phyloP scores from a whole-genome alignment of 2,797 vertebrate genomes.

The Crossoptilon crossoptilon region DNA sequence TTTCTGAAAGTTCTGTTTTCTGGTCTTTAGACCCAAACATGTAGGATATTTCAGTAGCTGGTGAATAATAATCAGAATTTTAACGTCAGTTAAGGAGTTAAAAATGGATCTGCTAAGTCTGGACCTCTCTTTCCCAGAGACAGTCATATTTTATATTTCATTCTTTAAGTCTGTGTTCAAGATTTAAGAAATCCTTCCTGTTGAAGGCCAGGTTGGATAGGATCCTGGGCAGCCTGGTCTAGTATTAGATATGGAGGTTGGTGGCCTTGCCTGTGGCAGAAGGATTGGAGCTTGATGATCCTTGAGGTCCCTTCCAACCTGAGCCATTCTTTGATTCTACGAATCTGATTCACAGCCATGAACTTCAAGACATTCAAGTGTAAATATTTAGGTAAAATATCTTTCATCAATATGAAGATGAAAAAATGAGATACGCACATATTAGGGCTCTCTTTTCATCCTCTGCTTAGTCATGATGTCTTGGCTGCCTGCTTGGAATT shows the following conservation, averaged over 20 bases:
- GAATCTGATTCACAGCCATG: background rate
- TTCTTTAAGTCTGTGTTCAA: background rate
- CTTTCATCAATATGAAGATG: background rate
- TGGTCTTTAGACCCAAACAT: background rate
- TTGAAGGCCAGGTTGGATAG: too few species aligned
- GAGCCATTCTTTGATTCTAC: too few species aligned
- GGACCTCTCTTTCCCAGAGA: background rate
- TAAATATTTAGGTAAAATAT: background rate
- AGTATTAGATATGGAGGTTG: too few species aligned
- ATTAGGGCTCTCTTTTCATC: background rate
- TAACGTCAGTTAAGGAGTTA: background rate
- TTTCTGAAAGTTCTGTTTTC: background rate
- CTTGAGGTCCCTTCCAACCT: too few species aligned
- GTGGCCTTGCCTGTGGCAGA: too few species aligned
- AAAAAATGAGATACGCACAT: background rate
- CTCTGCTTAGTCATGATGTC: background rate
- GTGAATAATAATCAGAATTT: background rate
- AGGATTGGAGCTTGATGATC: too few species aligned
- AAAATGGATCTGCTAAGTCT: background rate
- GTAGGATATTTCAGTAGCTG: background rate
- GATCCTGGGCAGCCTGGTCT: too few species aligned
- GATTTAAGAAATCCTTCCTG: background rate
- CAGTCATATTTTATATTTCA: fast-evolving
- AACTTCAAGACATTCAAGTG: background rate
- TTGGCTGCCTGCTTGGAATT: background rate